Conservation (phyloP, 2,888 invertebrate genomes). For the Salticus scenicus region DNA sequence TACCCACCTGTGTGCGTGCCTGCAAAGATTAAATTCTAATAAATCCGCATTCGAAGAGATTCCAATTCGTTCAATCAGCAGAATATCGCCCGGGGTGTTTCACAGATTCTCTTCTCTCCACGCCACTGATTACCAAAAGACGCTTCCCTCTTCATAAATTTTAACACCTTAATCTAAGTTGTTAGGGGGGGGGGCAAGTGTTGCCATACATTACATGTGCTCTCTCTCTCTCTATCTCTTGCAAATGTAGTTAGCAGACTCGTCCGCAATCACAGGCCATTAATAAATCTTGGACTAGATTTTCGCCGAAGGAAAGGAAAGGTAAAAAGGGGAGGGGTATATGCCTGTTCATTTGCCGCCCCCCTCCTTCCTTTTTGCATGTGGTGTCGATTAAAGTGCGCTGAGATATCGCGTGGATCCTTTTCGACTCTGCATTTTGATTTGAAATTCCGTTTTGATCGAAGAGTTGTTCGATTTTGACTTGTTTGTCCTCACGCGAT, state of each 20-base stretch:
- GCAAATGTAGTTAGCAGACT: too few relatives aligned
- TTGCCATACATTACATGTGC: background rate
- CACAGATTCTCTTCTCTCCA: background rate
- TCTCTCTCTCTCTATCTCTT: background rate
- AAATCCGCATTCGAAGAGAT: background rate
- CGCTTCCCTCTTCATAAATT: constrained; percentile 1
- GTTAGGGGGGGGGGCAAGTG: too few relatives aligned
- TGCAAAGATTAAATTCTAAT: background rate
- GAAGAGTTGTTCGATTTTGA: too few relatives aligned
- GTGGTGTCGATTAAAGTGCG: background rate
- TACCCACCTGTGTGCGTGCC: too few relatives aligned
- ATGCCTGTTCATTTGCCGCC: too few relatives aligned
- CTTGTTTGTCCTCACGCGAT: too few relatives aligned
- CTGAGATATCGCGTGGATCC: background rate
- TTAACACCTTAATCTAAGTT: constrained; percentile 14
- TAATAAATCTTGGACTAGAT: too few relatives aligned
- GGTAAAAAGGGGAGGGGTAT: too few relatives aligned
- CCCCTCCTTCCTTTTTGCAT: background rate
- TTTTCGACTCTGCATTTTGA: background rate
- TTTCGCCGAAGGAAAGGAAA: background rate
- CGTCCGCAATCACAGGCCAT: background rate
- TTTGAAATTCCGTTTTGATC: background rate
- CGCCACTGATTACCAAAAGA: background rate
- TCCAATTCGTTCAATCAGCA: background rate
- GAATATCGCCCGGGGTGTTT: background rate